Percentiles rank a stretch among this genome's conserved stretches.
These are phyloP conservation scores for Sclerodermus sp. DNA, from an alignment of 2,888 invertebrate species.

Conservation along the genomic window DNA sequence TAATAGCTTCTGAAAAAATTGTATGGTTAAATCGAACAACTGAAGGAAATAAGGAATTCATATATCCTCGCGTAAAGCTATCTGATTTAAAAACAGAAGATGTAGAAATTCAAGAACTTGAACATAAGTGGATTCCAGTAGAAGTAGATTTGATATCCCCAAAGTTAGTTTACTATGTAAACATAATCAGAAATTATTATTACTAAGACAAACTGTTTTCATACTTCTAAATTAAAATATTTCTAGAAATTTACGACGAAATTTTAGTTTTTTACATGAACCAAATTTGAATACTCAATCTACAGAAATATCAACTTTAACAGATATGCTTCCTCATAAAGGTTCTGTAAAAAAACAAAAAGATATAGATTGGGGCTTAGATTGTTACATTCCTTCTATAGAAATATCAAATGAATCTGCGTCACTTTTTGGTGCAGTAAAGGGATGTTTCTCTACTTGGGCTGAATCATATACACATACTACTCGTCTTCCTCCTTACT, in stretches of 20 bases:
- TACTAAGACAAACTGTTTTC: background rate
- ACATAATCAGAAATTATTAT: background rate
- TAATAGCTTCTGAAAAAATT: slow-evolving; percentile 19
- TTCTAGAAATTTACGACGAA: slow-evolving; percentile 17
- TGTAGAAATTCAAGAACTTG: slow-evolving; percentile 13
- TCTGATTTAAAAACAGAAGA: slow-evolving; percentile 6
- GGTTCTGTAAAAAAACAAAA: slow-evolving; percentile 20
- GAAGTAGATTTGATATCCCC: slow-evolving; percentile 18
- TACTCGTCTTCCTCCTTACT: slow-evolving; percentile 17
- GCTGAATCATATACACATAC: slow-evolving; percentile 17
- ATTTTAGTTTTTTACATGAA: slow-evolving; percentile 20
- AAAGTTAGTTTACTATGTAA: slow-evolving; percentile 10
- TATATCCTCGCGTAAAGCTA: slow-evolving; percentile 16
- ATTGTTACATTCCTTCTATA: slow-evolving; percentile 16
- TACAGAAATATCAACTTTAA: slow-evolving; percentile 18
- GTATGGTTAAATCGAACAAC: slow-evolving; percentile 22
- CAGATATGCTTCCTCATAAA: slow-evolving; percentile 26
- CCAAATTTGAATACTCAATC: slow-evolving; percentile 18
- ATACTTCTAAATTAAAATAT: background rate
- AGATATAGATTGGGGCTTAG: slow-evolving; percentile 21
- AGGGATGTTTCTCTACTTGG: slow-evolving; percentile 23
- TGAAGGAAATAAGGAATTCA: slow-evolving; percentile 15
- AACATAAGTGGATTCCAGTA: slow-evolving; percentile 23
- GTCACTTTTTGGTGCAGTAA: slow-evolving; percentile 13
- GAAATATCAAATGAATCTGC: slow-evolving; percentile 23